Conservation (phyloP, 2,888 invertebrate genomes). For the Dastarcus helophoroides region DNA sequence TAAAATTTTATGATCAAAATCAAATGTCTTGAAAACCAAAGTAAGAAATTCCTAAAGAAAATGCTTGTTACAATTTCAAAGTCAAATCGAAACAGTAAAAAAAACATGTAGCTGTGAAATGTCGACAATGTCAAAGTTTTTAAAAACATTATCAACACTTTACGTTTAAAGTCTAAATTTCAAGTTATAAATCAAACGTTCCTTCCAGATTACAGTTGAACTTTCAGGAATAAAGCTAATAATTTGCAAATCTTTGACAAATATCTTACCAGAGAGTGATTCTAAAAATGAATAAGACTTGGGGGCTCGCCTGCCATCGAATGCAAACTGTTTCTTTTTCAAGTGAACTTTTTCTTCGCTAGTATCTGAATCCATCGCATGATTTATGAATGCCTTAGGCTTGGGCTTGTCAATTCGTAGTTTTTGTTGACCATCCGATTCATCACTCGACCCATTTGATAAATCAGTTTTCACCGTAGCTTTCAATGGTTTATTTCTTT, state of each 20-base stretch:
- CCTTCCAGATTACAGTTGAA: background rate
- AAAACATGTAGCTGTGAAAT: background rate
- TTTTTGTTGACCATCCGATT: constrained; percentile 6
- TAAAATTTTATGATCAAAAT: too few species aligned
- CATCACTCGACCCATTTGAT: background rate
- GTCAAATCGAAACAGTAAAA: background rate
- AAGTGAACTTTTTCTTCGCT: background rate
- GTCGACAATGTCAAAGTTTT: background rate
- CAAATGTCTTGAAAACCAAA: too few species aligned
- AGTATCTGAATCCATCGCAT: constrained; percentile 3
- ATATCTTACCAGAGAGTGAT: constrained; percentile 43
- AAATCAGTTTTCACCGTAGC: constrained; percentile 1
- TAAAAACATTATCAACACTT: too few species aligned
- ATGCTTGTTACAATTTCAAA: too few species aligned
- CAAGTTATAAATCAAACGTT: constrained; percentile 5
- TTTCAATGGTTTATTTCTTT: background rate
- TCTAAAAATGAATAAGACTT: constrained; percentile 42
- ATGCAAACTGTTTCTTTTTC: background rate
- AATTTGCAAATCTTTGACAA: background rate
- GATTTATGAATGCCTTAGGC: constrained; percentile 8
- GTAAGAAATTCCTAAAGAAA: too few species aligned
- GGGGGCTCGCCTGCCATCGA: constrained; percentile 1
- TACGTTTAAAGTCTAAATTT: too few species aligned
- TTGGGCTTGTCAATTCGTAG: constrained; percentile 2
- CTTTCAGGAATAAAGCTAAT: background rate